A percentile compares a stretch with the other conserved stretches of the same genome.
phyloP scores from a whole-genome alignment of 2,113 vertebrate genomes.

The Dicerorhinus sumatrensis region DNA sequence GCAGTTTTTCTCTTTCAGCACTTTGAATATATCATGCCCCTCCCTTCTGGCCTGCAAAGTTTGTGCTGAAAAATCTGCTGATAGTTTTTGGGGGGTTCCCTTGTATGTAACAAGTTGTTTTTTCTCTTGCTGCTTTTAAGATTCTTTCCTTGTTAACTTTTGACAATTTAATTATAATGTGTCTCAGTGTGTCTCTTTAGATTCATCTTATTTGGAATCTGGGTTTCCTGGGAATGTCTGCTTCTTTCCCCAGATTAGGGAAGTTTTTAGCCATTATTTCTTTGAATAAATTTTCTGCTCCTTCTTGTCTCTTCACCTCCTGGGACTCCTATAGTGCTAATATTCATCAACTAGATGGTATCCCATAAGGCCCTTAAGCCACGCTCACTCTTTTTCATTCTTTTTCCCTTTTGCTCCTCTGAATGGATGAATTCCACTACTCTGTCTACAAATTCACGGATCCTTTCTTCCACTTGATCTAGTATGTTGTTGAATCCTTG shows the following conservation, averaged over 20 bases:
- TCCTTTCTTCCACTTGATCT: background rate
- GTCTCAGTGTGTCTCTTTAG: background rate
- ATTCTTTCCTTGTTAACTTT: background rate
- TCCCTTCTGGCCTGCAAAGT: background rate
- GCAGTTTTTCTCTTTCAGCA: background rate
- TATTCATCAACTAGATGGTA: background rate
- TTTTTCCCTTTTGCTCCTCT: background rate
- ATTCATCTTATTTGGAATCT: background rate
- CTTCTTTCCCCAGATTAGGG: background rate
- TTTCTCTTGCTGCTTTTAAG: background rate
- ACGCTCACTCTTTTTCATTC: background rate
- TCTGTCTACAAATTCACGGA: background rate
- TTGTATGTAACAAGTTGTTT: background rate
- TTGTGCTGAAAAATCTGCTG: background rate
- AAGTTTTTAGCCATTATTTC: background rate
- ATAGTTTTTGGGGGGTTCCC: background rate
- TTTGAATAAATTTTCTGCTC: background rate
- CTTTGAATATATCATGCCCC: background rate
- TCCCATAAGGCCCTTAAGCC: background rate
- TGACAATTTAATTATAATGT: background rate
- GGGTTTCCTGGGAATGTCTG: background rate
- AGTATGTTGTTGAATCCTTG: background rate
- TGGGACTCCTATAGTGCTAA: background rate
- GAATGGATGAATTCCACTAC: background rate
- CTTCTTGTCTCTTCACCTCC: background rate